phyloP scores from a whole-genome alignment of 2,888 invertebrate species.

The Harmothoe impar region DNA sequence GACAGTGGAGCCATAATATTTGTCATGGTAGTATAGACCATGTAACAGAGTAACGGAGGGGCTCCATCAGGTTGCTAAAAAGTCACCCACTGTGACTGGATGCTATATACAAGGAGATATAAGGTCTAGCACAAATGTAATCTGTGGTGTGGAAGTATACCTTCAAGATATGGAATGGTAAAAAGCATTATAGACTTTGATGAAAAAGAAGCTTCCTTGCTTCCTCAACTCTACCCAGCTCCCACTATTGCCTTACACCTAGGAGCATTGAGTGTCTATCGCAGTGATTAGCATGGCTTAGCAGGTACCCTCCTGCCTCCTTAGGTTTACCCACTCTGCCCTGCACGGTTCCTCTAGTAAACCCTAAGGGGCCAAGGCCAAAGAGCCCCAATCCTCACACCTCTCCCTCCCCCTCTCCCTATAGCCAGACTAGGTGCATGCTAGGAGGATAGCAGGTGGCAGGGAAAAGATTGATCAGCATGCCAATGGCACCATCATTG shows the following conservation, averaged over 20 bases:
- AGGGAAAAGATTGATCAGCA: conserved; percentile 10
- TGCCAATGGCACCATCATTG: neutral
- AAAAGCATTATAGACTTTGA: no score
- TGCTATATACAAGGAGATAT: no score
- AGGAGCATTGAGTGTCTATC: neutral
- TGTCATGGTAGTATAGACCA: no score
- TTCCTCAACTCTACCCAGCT: neutral
- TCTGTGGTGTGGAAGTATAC: no score
- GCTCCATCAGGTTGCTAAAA: no score
- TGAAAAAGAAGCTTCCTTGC: no score
- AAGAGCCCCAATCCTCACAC: neutral
- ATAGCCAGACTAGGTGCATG: neutral
- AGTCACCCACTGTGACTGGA: no score
- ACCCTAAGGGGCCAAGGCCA: neutral
- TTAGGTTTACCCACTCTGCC: neutral
- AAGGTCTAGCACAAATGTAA: no score
- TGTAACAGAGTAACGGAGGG: no score
- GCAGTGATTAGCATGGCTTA: neutral
- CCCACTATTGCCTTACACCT: neutral
- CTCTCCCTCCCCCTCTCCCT: neutral
- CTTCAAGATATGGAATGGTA: no score
- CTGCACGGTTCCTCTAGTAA: neutral
- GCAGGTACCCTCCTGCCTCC: neutral
- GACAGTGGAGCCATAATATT: no score
- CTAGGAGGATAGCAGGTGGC: neutral